A percentile compares a stretch with the other conserved stretches of the same genome.
Evolutionary conservation across 2,888 invertebrate genomes (phyloP).

Genomic region (Aphidius colemani): DNA sequence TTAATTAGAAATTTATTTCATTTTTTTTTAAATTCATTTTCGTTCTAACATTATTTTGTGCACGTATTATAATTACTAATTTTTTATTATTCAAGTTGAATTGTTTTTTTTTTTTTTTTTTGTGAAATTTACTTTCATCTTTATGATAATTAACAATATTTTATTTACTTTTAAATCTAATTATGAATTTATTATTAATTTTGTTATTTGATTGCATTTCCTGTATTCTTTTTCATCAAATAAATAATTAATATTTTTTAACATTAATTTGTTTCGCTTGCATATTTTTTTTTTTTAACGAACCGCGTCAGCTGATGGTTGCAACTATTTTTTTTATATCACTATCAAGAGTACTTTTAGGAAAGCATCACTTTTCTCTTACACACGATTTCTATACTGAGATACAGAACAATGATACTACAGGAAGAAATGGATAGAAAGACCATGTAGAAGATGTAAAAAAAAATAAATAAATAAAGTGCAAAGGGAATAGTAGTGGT

Average conservation of each 20-base stretch:
- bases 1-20: conserved; percentile 26
- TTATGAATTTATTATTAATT: no score
- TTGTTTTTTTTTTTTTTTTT: neutral
- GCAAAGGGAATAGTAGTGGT: conserved; percentile 8
- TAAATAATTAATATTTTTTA: no score
- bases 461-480: conserved; percentile 18
- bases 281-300: no score
- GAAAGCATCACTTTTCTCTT: conserved; percentile 27
- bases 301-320: no score
- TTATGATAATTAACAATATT: conserved; percentile 3
- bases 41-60: neutral
- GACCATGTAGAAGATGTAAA: conserved; percentile 7
- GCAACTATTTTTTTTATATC: no score
- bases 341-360: conserved; percentile 18
- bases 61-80: no score
- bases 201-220: no score
- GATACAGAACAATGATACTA: conserved; percentile 1
- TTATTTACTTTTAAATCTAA: no score
- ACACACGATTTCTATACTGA: conserved; percentile 13
- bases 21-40: neutral
- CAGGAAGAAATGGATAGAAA: conserved; percentile 13
- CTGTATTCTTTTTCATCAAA: no score
- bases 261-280: no score
- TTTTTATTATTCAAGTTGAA: conserved; percentile 4
- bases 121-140: neutral